A percentile compares a stretch with the other conserved stretches of the same genome.
Evolutionary conservation across 1,140 invertebrate species (phyloP).

Genomic region (Zaprionus camerounensis): DNA sequence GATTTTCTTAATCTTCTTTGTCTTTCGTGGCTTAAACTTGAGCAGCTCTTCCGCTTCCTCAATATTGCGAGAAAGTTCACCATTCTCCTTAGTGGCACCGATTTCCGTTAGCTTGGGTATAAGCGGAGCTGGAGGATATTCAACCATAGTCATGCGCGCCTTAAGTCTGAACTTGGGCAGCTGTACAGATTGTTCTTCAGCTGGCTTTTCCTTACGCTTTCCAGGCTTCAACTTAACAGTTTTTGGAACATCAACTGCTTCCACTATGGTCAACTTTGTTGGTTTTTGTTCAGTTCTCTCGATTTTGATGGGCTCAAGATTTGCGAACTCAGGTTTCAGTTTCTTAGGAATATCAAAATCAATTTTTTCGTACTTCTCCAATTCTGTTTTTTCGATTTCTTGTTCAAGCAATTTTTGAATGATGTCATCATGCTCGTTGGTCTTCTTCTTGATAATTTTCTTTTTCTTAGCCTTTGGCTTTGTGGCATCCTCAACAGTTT

Average conservation of each 20-base stretch:
- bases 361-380: slow-evolving; percentile 79
- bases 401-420: slow-evolving; percentile 75
- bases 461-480: slow-evolving; percentile 76
- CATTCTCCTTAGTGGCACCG: slow-evolving; percentile 63
- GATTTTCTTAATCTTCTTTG: slow-evolving; percentile 72
- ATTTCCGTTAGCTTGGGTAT: slow-evolving; percentile 63
- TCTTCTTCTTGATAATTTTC: slow-evolving; percentile 75
- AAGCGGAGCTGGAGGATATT: slow-evolving; percentile 68
- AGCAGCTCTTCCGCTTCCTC: slow-evolving; percentile 77
- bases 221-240: slow-evolving; percentile 71
- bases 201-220: slow-evolving; percentile 76
- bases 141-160: slow-evolving; percentile 70
- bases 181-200: slow-evolving; percentile 63
- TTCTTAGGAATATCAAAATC: slow-evolving; percentile 76
- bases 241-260: slow-evolving; percentile 75
- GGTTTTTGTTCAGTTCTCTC: slow-evolving; percentile 78
- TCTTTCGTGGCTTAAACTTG: slow-evolving; percentile 74
- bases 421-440: slow-evolving; percentile 79
- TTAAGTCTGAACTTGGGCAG: slow-evolving; percentile 78
- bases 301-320: slow-evolving; percentile 78
- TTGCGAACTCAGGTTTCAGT: slow-evolving; percentile 75
- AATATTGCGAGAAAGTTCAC: slow-evolving; percentile 79
- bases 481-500: slow-evolving; percentile 46
- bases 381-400: slow-evolving; percentile 82
- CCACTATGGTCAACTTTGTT: slow-evolving; percentile 72